Evolutionary conservation across 2,797 vertebrate genomes (phyloP).

Genomic region (Xyrichtys novacula): DNA sequence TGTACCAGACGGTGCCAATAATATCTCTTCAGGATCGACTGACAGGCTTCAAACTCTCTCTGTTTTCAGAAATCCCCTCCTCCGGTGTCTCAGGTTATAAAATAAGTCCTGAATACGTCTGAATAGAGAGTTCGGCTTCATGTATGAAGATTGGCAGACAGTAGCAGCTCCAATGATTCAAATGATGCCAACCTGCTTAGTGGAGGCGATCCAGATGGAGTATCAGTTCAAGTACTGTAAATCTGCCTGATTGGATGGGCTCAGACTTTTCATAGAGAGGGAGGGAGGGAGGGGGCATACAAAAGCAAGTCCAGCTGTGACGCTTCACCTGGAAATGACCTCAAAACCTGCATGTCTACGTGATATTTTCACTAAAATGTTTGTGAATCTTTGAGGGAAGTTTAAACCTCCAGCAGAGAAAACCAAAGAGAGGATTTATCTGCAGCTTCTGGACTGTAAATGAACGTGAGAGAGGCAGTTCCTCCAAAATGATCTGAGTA

Average conservation of each 20-base stretch:
- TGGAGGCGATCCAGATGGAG: slow-evolving; percentile 76
- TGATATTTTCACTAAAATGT: too few relatives aligned
- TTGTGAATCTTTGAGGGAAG: too few relatives aligned
- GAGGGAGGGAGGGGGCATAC: not conserved
- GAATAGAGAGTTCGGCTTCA: slow-evolving; percentile 57
- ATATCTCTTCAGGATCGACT: slow-evolving; percentile 73
- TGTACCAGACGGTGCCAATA: slow-evolving; percentile 74
- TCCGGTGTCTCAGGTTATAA: slow-evolving; percentile 55
- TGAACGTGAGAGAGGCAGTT: too few relatives aligned
- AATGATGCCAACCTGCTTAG: slow-evolving; percentile 77
- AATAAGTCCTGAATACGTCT: slow-evolving; percentile 62
- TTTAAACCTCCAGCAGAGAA: too few relatives aligned
- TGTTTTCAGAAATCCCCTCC: slow-evolving; percentile 16
- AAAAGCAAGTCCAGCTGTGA: slow-evolving; percentile 56
- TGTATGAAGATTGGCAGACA: slow-evolving; percentile 62
- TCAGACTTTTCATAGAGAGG: slow-evolving; percentile 47
- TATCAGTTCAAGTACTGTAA: slow-evolving; percentile 70
- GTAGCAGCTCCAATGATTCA: slow-evolving; percentile 66
- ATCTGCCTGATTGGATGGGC: slow-evolving; percentile 70
- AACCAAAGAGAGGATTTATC: too few relatives aligned
- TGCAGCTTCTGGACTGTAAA: too few relatives aligned
- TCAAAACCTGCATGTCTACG: slow-evolving; percentile 8
- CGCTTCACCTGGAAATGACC: slow-evolving; percentile 52
- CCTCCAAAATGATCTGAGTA: too few relatives aligned
- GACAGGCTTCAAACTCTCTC: slow-evolving; percentile 61